These are phyloP conservation scores for Bombylius discolor DNA, from an alignment of 2,888 invertebrate genomes.

Conservation along the genomic window DNA sequence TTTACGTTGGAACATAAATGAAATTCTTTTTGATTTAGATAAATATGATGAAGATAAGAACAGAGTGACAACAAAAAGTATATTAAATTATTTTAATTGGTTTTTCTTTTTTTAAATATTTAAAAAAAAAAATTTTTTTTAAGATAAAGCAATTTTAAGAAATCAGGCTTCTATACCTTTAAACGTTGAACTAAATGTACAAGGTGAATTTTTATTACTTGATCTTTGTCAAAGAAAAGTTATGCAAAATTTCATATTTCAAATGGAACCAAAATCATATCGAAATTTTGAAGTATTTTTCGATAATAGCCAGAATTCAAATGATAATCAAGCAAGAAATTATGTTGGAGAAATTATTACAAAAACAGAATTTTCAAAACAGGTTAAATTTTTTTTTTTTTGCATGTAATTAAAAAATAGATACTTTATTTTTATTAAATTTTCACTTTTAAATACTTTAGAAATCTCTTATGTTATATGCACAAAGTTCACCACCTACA, in stretches of 20 bases:
- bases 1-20: constrained; percentile 2
- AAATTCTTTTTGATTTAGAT: neutral
- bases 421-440: neutral
- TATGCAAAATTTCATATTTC: neutral
- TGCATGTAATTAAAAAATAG: too few relatives aligned
- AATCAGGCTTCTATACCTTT: neutral
- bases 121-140: neutral
- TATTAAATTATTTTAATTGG: neutral
- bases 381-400: too few relatives aligned
- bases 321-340: neutral
- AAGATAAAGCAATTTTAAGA: neutral
- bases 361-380: neutral
- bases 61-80: neutral
- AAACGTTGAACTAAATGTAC: neutral
- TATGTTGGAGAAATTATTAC: constrained; percentile 5
- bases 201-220: constrained; percentile 5
- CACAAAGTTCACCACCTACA: constrained; percentile 1
- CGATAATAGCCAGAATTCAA: neutral
- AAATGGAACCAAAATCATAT: neutral
- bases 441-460: neutral
- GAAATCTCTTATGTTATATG: constrained; percentile 1
- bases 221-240: neutral
- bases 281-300: constrained; percentile 6
- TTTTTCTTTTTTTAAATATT: neutral
- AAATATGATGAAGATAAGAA: neutral